These are phyloP conservation scores for Camponotus vicinus DNA, from an alignment of 1,140 invertebrate species.

Conservation along the genomic window DNA sequence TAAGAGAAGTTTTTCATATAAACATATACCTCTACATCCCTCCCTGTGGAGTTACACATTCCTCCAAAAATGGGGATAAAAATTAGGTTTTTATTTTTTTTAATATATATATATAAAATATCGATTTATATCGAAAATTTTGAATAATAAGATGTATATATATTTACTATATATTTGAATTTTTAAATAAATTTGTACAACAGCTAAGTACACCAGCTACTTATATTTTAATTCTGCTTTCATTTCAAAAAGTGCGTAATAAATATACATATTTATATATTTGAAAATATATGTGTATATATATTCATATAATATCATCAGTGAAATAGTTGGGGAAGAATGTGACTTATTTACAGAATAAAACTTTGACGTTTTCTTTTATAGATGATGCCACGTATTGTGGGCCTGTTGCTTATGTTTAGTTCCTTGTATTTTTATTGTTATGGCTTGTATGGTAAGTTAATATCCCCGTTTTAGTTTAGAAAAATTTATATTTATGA, in stretches of 20 bases:
- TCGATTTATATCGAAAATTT: not conserved
- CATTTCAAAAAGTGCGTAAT: not conserved
- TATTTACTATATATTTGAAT: no score
- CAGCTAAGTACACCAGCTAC: no score
- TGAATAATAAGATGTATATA: not conserved
- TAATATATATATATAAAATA: no score
- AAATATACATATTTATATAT: not conserved
- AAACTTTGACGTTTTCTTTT: slow-evolving; percentile 35
- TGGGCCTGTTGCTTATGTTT: slow-evolving; percentile 15
- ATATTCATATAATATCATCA: not conserved
- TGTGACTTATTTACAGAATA: not conserved
- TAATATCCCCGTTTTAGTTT: not conserved
- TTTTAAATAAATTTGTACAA: not conserved
- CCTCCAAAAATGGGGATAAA: no score
- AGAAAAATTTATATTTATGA: slow-evolving; percentile 17
- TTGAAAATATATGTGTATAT: not conserved
- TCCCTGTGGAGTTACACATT: no score
- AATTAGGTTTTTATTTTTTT: no score
- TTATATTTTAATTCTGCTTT: not conserved
- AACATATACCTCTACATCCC: no score
- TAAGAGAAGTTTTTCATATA: no score
- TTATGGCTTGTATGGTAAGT: not conserved
- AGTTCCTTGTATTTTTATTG: slow-evolving; percentile 6
- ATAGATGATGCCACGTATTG: slow-evolving; percentile 36
- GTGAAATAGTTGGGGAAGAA: not conserved